A percentile compares a stretch with the other conserved stretches of the same genome.
Evolutionary conservation across 2,888 invertebrate genomes (phyloP).

Genomic region (Cephus nigrinus): DNA sequence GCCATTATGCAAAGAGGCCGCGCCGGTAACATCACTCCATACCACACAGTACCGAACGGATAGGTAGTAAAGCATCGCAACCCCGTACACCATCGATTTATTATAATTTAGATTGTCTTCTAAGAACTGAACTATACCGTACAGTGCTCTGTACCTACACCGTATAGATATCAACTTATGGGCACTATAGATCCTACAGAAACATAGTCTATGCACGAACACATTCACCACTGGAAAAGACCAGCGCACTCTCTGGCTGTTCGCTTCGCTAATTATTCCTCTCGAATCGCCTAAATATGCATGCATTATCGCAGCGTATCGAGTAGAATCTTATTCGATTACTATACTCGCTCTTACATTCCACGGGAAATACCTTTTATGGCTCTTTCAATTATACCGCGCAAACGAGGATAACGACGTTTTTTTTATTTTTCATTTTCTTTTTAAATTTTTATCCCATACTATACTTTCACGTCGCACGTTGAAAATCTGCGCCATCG

Average conservation of each 20-base stretch:
- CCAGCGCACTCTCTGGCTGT: not conserved
- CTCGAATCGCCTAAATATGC: slow-evolving; percentile 56
- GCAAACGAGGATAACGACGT: slow-evolving; percentile 22
- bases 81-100: slow-evolving; percentile 55
- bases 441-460: not conserved
- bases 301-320: slow-evolving; percentile 40
- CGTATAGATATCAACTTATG: not conserved
- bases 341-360: slow-evolving; percentile 8
- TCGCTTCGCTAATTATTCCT: slow-evolving; percentile 53
- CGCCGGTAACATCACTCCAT: slow-evolving; percentile 51
- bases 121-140: slow-evolving; percentile 41
- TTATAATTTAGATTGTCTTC: slow-evolving; percentile 61
- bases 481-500: not conserved
- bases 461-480: not conserved
- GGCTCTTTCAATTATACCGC: slow-evolving; percentile 16
- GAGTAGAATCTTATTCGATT: slow-evolving; percentile 1
- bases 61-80: slow-evolving; percentile 43
- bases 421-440: slow-evolving; percentile 24
- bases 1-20: slow-evolving; percentile 60
- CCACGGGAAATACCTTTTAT: slow-evolving; percentile 1
- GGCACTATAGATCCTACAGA: not conserved
- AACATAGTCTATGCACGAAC: not conserved
- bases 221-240: not conserved
- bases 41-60: slow-evolving; percentile 18
- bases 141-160: not conserved